A percentile compares a stretch with the other conserved stretches of the same genome.
Conservation (phyloP, 2,797 vertebrate species). For the Malacoraja senta region DNA sequence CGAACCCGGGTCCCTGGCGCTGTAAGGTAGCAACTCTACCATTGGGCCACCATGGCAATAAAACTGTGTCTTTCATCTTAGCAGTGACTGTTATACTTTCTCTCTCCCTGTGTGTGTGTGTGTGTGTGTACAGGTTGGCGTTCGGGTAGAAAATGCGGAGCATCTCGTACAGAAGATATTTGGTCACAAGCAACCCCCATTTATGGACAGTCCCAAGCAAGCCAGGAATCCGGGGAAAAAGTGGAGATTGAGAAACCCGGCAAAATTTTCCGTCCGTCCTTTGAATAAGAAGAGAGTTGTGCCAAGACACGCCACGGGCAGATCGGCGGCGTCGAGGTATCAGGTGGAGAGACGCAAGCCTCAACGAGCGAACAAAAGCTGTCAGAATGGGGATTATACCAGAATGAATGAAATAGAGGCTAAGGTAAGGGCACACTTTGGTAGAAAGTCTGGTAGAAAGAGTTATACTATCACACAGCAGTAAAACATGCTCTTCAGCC, state of each 20-base stretch:
- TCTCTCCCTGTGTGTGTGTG: too few relatives aligned
- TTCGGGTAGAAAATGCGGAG: conserved; percentile 71
- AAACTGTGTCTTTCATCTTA: too few relatives aligned
- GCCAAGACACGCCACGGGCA: not conserved
- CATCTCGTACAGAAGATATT: conserved; percentile 60
- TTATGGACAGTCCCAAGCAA: conserved; percentile 28
- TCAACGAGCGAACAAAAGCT: conserved; percentile 50
- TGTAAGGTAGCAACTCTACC: too few relatives aligned
- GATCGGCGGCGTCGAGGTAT: conserved; percentile 35
- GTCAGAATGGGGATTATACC: conserved; percentile 54
- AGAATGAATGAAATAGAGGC: conserved; percentile 60
- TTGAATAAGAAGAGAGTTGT: conserved; percentile 45
- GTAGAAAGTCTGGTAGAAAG: not conserved
- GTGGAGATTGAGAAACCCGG: conserved; percentile 43
- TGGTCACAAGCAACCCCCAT: conserved; percentile 47
- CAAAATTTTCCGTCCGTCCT: conserved; percentile 41
- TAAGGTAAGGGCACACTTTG: conserved; percentile 59
- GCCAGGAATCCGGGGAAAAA: conserved; percentile 44
- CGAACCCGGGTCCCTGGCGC: too few relatives aligned
- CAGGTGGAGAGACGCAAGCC: conserved; percentile 43
- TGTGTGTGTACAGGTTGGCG: conserved; percentile 55
- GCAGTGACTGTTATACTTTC: too few relatives aligned
- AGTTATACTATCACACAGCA: too few relatives aligned
- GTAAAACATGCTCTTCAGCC: too few relatives aligned
- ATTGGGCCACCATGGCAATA: too few relatives aligned